Conservation (phyloP, 2,797 vertebrate species). For the Artibeus lituratus region DNA sequence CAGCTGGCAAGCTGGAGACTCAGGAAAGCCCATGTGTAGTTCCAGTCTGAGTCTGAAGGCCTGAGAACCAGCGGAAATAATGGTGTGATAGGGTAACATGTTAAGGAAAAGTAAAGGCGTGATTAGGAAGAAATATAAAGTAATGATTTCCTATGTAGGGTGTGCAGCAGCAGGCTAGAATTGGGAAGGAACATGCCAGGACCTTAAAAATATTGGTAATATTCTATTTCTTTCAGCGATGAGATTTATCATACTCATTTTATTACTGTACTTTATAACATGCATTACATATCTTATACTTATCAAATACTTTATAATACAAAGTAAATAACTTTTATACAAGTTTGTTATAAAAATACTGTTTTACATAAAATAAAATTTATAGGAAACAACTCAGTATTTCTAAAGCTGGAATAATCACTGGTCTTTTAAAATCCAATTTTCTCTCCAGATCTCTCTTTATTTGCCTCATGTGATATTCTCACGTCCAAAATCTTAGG, state of each 20-base stretch:
- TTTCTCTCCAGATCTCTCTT: background rate
- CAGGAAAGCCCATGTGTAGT: background rate
- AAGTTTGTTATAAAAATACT: background rate
- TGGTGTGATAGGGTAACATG: background rate
- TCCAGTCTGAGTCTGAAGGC: background rate
- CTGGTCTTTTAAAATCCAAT: background rate
- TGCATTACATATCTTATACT: background rate
- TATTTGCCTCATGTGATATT: background rate
- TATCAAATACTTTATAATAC: background rate
- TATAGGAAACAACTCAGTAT: background rate
- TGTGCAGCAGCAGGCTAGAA: background rate
- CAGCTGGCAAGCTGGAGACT: background rate
- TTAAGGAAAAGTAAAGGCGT: background rate
- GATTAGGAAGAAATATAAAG: background rate
- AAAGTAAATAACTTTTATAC: background rate
- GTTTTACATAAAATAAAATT: background rate
- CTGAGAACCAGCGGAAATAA: background rate
- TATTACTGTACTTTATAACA: background rate
- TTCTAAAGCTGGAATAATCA: background rate
- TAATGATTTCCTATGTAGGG: background rate
- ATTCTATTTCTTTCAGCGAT: background rate
- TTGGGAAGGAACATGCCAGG: background rate
- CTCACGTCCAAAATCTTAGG: background rate
- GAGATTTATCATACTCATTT: background rate
- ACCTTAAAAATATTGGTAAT: background rate